A percentile compares a stretch with the other conserved stretches of the same genome.
These are phyloP conservation scores for Prunella himalayana DNA, from an alignment of 2,113 vertebrate genomes.

Conservation along the genomic window DNA sequence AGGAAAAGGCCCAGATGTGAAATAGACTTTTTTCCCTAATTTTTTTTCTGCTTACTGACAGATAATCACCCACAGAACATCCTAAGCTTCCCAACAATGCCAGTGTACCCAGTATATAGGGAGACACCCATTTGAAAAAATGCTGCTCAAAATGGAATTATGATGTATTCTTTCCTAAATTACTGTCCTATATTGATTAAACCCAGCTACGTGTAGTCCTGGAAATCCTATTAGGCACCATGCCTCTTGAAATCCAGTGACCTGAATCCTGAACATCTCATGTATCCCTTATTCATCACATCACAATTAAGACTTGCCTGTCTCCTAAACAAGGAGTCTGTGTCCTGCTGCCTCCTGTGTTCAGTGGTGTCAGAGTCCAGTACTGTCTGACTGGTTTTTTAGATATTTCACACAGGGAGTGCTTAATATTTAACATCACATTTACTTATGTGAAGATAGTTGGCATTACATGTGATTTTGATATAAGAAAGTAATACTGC, in stretches of 20 bases:
- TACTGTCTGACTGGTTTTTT: neutral
- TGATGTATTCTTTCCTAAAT: neutral
- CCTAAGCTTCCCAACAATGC: neutral
- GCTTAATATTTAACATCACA: neutral
- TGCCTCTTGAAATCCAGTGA: neutral
- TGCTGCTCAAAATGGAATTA: neutral
- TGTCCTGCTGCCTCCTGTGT: neutral
- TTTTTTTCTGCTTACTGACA: neutral
- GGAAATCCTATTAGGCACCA: neutral
- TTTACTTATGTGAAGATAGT: neutral
- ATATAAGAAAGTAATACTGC: neutral
- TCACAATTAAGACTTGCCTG: neutral
- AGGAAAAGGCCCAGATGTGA: neutral
- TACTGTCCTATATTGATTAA: neutral
- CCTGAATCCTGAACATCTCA: neutral
- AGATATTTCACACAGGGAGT: neutral
- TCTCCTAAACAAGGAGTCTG: neutral
- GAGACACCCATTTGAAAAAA: neutral
- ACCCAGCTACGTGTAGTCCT: accelerated
- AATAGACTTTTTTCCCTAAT: neutral
- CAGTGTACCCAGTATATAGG: neutral
- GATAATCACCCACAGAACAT: neutral
- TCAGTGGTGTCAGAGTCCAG: neutral
- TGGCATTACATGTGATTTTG: neutral
- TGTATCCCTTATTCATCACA: neutral